phyloP scores from a whole-genome alignment of 2,113 vertebrate genomes.

The Sinocyclocheilus anshuiensis region DNA sequence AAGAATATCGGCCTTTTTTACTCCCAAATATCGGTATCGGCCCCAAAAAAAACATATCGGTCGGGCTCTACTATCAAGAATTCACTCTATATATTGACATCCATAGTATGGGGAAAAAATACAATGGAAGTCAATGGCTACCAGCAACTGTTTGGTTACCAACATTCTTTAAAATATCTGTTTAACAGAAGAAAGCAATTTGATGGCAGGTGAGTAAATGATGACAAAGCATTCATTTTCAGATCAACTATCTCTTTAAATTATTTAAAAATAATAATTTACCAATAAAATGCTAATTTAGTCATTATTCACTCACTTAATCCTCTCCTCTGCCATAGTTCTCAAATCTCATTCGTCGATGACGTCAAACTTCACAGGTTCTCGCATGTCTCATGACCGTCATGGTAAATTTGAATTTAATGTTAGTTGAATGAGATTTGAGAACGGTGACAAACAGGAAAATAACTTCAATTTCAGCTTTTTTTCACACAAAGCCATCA shows the following conservation, averaged over 20 bases:
- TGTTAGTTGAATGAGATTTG: background rate
- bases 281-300: background rate
- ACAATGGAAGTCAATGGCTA: too few relatives aligned
- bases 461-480: background rate
- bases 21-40: too few relatives aligned
- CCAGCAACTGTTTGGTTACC: too few relatives aligned
- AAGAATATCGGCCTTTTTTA: too few relatives aligned
- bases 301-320: background rate
- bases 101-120: too few relatives aligned
- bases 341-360: background rate
- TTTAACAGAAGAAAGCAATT: too few relatives aligned
- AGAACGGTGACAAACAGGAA: background rate
- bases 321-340: background rate
- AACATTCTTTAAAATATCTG: too few relatives aligned
- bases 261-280: background rate
- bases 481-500: background rate
- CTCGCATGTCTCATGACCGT: background rate
- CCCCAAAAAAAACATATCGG: too few relatives aligned
- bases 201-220: too few relatives aligned
- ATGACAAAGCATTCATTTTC: background rate
- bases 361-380: background rate
- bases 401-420: background rate
- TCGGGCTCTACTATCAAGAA: too few relatives aligned
- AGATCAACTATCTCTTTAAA: background rate
- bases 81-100: too few relatives aligned